A percentile compares a stretch with the other conserved stretches of the same genome.
phyloP scores from a whole-genome alignment of 2,888 invertebrate species.

The Cinara cedri region DNA sequence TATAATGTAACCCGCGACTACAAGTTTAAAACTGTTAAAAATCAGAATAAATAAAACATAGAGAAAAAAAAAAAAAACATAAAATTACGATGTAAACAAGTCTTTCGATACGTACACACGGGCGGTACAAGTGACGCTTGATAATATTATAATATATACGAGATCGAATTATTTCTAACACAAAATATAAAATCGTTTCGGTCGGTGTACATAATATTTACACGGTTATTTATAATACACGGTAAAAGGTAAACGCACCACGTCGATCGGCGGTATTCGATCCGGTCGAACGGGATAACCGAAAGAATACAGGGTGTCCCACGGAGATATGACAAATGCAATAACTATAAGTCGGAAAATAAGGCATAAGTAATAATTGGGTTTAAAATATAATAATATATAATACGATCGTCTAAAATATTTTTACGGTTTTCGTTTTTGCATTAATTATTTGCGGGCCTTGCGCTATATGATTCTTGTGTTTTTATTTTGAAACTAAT shows the following conservation, averaged over 20 bases:
- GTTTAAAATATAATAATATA: too few species aligned
- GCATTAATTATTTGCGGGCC: too few species aligned
- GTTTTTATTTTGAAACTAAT: too few species aligned
- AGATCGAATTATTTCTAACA: conserved; percentile 9
- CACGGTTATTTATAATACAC: too few species aligned
- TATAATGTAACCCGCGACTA: not conserved
- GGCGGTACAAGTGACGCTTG: not conserved
- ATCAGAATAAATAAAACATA: not conserved
- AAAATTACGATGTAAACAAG: conserved; percentile 4
- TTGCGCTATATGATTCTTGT: too few species aligned
- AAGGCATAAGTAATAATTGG: too few species aligned
- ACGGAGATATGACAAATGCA: too few species aligned
- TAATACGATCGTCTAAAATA: too few species aligned
- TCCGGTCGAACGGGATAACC: not conserved
- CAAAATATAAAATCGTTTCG: conserved; percentile 15
- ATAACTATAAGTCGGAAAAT: too few species aligned
- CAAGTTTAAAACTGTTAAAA: not conserved
- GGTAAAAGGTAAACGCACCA: too few species aligned
- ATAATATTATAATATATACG: not conserved
- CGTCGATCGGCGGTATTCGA: not conserved
- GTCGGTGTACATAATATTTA: not conserved
- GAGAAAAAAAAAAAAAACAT: not conserved
- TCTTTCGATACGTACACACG: not conserved
- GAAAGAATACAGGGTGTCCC: too few species aligned
- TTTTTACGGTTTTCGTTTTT: too few species aligned